Base-by-base conservation (phyloP, 1,140 invertebrate species). In the Chironomus striatipennis region DNA sequence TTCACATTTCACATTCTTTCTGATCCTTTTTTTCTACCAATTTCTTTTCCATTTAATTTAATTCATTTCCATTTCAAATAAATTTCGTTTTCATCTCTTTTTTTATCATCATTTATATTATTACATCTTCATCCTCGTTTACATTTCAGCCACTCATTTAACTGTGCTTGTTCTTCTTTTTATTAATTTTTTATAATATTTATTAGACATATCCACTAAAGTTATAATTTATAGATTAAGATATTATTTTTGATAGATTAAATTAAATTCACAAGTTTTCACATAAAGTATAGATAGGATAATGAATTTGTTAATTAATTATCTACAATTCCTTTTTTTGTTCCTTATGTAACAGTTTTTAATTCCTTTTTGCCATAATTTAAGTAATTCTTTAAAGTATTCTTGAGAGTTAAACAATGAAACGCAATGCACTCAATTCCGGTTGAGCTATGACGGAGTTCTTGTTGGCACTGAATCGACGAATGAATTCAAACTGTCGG, bases 381-480 rank as follows among this genome's bases (percentile, higher is more conserved):
- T 34, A 34, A 34, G 24, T 34, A 34, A n/a, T 34, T 34, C 47
- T 57, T 57, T 57, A 57, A 57, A 57, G 47, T 57, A n/a, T 34
- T 57, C 47, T 57, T 57, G 9, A 57, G 9, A 57, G 10, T 70
- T 70, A 70, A 70, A 70, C 10, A 70, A 70, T 10, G 65, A 70
- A 70, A 70, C 20, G 65, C 65, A 70, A 20, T 70, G 18, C 5
- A 70, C 65, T 70, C 65, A 70, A 70, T 70, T 70, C 65, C 65
- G 65, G 20, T 70, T 18, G 17, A 70, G 65, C 65, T 70, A 18
- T 20, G 65, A 70, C 65, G 65, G 20, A 70, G 65, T 70, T 70
- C 65, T 70, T 70, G 18, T 70, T 70, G 65, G 65, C 65, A 70
- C 65, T 70, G 65, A 70, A 18, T 34, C 20, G 65, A 70, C 47